Conservation (phyloP, 2,888 invertebrate species). For the Parnassius mnemosyne region DNA sequence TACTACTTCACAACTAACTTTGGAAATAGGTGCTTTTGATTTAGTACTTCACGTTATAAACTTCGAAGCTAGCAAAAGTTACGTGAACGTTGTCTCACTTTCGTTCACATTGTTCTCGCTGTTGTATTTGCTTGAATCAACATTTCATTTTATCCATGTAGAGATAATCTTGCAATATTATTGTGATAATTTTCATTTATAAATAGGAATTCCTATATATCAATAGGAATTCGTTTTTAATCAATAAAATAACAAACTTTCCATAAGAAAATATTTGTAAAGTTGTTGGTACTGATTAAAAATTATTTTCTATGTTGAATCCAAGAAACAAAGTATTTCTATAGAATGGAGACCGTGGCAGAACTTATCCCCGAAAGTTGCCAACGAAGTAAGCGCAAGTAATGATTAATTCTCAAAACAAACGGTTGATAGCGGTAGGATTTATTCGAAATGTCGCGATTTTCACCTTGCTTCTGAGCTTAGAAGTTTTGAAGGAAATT, state of each 20-base stretch:
- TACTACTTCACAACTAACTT: conserved; percentile 21
- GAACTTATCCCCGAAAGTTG: conserved; percentile 35
- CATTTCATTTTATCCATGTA: too few relatives aligned
- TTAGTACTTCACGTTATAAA: conserved; percentile 20
- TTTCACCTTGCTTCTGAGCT: conserved; percentile 42
- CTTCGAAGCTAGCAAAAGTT: background rate
- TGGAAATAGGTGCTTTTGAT: conserved; percentile 23
- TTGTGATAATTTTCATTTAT: too few relatives aligned
- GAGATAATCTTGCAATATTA: too few relatives aligned
- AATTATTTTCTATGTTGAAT: conserved; percentile 20
- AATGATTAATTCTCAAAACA: conserved; percentile 64
- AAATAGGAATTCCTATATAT: too few relatives aligned
- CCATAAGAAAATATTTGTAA: too few relatives aligned
- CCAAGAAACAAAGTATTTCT: conserved; percentile 14
- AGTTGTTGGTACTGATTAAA: conserved; percentile 1
- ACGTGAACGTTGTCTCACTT: background rate
- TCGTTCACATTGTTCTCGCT: too few relatives aligned
- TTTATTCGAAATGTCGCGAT: conserved; percentile 58
- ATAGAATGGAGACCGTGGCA: conserved; percentile 8
- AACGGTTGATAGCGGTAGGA: conserved; percentile 49
- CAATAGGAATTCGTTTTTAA: too few relatives aligned
- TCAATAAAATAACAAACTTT: too few relatives aligned
- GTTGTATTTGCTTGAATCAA: too few relatives aligned
- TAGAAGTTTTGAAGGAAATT: conserved; percentile 10
- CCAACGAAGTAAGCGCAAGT: conserved; percentile 47